Base-by-base conservation (phyloP, 2,888 invertebrate genomes). In the Lordiphosa fenestrarum region DNA sequence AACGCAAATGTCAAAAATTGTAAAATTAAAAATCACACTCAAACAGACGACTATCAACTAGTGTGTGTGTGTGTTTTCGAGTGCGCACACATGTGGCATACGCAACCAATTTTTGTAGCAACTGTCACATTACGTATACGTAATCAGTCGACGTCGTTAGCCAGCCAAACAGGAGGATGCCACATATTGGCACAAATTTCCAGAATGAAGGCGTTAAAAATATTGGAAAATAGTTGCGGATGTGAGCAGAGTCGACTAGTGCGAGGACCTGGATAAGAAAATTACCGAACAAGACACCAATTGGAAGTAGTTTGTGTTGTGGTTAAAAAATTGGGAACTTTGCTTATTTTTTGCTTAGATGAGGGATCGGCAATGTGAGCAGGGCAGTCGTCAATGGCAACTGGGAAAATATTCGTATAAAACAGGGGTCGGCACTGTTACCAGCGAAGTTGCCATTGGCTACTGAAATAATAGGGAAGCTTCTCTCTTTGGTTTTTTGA, bases 51-150 rank as follows among this genome's bases (percentile, higher is more conserved):
- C 42, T 46, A 60, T 36, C 55, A 68, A 69, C 72, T 72, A 69
- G 5, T 33, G 30, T 10, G 3, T 30, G 30, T 30, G 25, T 23
- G 23, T 23, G 23, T 23, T 0, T 23, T 15, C 2, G 15, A 15
- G 15, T 15, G 15, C 15, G 30, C 30, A 30, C 30, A 59, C 37
- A 25, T 37, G 50, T 25, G 78, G 77, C 62, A 77, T 82, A 71
- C 82, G 78, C 75, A 74, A 78, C 54, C 61, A 63, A 59, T 66
- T 64, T 62, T 73, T 73, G 50, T 62, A 47, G 59, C 57, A 71
- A 72, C 76, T 85, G 85, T 78, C 84, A 78, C 78, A 78, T 78
- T 83, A 83, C 85, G 85, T 78, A 78, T 78, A 78, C 77, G 77
- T 76, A 82, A 82, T 83, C 84, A 77, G 84, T 66, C 71, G 81